Conservation (phyloP, 1,140 invertebrate species). For the Rhopalosiphum maidis region DNA sequence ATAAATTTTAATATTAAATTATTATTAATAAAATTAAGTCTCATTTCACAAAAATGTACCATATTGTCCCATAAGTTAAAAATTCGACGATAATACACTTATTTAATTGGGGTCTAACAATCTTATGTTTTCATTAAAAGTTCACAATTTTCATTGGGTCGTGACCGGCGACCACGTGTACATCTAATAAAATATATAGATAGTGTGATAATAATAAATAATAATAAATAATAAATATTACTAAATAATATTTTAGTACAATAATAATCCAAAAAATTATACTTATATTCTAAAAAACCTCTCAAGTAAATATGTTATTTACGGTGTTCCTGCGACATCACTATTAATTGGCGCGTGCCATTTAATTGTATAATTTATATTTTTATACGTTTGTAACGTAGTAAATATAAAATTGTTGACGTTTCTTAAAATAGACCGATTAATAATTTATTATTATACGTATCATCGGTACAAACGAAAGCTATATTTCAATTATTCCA, state of each 20-base stretch:
- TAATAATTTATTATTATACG: too few species aligned
- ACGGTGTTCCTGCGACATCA: too few species aligned
- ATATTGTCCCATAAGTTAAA: not conserved
- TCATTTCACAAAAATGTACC: not conserved
- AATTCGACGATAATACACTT: not conserved
- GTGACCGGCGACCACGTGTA: too few species aligned
- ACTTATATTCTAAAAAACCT: not conserved
- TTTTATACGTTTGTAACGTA: too few species aligned
- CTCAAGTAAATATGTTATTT: too few species aligned
- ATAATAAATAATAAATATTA: too few species aligned
- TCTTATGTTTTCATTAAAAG: not conserved
- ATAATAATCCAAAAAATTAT: not conserved
- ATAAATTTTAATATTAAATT: not conserved
- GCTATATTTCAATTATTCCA: not conserved
- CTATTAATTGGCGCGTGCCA: too few species aligned
- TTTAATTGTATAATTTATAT: too few species aligned
- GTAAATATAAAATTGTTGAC: too few species aligned
- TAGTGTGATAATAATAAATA: not conserved
- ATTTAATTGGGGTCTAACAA: not conserved
- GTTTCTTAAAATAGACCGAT: too few species aligned
- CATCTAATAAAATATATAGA: not conserved
- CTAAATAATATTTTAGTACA: too few species aligned
- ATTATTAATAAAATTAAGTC: not conserved
- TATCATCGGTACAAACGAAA: too few species aligned
- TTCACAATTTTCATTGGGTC: not conserved